Evolutionary conservation across 2,888 invertebrate species (phyloP), one percentile per base, ranked within the genome.

Genomic region (Agrochola lota): DNA sequence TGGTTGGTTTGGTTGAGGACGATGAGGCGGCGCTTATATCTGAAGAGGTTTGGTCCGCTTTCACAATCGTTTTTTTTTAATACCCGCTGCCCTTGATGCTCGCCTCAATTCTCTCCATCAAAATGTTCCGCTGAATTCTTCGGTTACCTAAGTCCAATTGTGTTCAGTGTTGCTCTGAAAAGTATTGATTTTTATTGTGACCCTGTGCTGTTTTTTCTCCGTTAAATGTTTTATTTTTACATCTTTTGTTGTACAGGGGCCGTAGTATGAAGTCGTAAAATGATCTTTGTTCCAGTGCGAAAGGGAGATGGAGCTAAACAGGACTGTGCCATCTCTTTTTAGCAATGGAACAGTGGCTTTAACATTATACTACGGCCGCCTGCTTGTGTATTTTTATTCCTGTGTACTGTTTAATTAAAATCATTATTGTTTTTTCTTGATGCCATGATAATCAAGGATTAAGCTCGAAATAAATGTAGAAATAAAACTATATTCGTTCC

Each of bases 1-100:
- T 97, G 95, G 95, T 96, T 96, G 96, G 96, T 95, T 96, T 97
- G 96, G 95, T 95, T 95, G 96, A 96, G 95, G 96, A 96, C 95
- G 97, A 97, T 96, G 97, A 96, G 88, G 95, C 95, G 90, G 96
- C 97, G 93, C 96, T 97, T 82, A 96, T 97, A 89, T 91, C 93
- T 90, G 94, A 92, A 94, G 96, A 97, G 96, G 96, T 97, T 96
- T 95, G 97, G 87, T 86, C 91, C 88, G 87, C 87, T 89, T 90
- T 88, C 85, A 87, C 78, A 86, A 84, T 81, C 85, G 81, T 89
- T 90, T 90, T 89, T n/a, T 90, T 90, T 89, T 75, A 90, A 89
- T 88, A 88, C 91, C 89, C 71, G 90, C 90, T 87, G 88, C 88
- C 91, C 84, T 84, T 88, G 90, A 90, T 87, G 87, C 90, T 90